Evolutionary conservation across 2,888 invertebrate species (phyloP).

Genomic region (Drosophila tanythrix): DNA sequence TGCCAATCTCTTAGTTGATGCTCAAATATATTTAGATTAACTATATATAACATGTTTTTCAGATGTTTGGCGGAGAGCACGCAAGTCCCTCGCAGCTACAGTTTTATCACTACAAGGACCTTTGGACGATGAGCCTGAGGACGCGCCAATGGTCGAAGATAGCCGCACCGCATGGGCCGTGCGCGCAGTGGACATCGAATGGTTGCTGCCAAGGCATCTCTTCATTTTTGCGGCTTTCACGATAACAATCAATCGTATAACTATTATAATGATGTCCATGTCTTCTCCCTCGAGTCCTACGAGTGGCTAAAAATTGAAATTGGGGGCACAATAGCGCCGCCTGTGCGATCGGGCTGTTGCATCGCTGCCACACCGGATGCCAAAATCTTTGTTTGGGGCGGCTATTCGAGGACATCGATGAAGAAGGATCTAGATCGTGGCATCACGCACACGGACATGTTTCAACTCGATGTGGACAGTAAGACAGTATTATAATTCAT

Average conservation of each 20-base stretch:
- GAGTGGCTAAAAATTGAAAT: conserved; percentile 91
- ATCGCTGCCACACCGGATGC: conserved; percentile 86
- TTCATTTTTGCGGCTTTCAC: conserved; percentile 95
- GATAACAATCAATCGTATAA: conserved; percentile 94
- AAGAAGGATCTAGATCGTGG: conserved; percentile 92
- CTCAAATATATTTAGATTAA: not conserved
- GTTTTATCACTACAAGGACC: conserved; percentile 96
- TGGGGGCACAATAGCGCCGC: conserved; percentile 88
- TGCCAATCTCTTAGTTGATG: not conserved
- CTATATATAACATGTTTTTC: not conserved
- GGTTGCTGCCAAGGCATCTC: conserved; percentile 90
- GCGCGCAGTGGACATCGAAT: conserved; percentile 95
- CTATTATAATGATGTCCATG: conserved; percentile 94
- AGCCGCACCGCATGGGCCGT: conserved; percentile 90
- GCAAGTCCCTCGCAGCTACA: conserved; percentile 95
- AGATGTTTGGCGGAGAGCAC: conserved; percentile 96
- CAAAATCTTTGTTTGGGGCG: conserved; percentile 90
- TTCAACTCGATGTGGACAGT: conserved; percentile 87
- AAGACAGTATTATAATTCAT: conserved; percentile 14
- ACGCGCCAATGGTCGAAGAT: conserved; percentile 94
- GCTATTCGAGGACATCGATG: conserved; percentile 90
- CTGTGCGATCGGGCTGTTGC: conserved; percentile 92
- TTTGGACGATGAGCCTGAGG: conserved; percentile 93
- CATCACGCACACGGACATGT: conserved; percentile 90
- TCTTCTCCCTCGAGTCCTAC: conserved; percentile 92